Evolutionary conservation across 2,797 vertebrate genomes (phyloP).

Genomic region (Alauda arvensis): DNA sequence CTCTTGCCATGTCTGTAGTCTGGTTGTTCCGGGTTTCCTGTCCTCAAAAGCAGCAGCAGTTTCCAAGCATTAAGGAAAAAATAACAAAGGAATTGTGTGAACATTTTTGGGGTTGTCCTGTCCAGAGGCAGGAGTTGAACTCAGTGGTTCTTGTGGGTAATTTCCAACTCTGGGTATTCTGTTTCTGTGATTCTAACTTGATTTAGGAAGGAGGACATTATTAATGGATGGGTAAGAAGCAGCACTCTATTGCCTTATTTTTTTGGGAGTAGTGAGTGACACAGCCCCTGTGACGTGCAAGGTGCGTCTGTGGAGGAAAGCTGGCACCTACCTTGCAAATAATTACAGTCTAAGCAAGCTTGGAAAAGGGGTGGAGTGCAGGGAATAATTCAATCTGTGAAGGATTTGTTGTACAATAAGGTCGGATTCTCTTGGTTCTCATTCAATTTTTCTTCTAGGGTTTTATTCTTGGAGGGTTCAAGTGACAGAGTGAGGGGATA

Average conservation of each 20-base stretch:
- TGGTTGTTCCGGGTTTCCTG: neutral
- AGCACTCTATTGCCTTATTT: neutral
- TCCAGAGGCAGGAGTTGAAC: neutral
- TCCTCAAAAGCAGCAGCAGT: neutral
- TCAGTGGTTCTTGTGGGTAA: neutral
- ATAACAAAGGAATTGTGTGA: neutral
- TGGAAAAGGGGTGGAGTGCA: neutral
- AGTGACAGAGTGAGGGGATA: neutral
- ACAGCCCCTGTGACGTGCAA: neutral
- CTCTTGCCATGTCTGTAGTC: neutral
- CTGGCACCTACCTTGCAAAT: neutral
- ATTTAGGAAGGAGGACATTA: neutral
- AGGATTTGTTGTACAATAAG: neutral
- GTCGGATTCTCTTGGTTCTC: neutral
- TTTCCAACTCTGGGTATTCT: neutral
- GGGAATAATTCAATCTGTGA: neutral
- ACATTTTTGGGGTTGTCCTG: neutral
- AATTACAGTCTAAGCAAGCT: neutral
- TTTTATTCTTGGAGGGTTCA: neutral
- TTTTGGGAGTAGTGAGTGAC: neutral
- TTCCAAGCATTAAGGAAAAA: neutral
- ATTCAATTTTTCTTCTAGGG: neutral
- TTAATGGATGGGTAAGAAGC: neutral
- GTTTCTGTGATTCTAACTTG: neutral
- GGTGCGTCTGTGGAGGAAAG: neutral